These are phyloP conservation scores for Gisinianus flammeolus DNA, from an alignment of 2,888 invertebrate species.

Conservation along the genomic window DNA sequence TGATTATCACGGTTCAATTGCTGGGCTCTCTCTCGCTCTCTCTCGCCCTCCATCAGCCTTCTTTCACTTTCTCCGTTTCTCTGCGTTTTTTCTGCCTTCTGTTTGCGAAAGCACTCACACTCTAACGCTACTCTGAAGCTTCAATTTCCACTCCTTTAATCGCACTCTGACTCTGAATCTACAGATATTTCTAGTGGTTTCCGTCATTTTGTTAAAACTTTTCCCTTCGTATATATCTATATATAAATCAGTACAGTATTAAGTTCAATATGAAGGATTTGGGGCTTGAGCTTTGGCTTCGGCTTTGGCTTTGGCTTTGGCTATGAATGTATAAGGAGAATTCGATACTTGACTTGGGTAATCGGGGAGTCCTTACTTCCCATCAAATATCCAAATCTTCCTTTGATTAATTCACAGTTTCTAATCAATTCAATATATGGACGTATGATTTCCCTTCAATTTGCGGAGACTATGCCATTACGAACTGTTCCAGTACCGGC, in stretches of 20 bases:
- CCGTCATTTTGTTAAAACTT: neutral
- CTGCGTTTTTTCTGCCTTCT: neutral
- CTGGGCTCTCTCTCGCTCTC: neutral
- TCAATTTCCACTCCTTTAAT: neutral
- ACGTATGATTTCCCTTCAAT: no score
- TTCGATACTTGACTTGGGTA: neutral
- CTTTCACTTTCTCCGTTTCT: neutral
- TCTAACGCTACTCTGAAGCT: neutral
- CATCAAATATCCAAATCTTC: neutral
- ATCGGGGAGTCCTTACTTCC: neutral
- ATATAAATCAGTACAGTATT: no score
- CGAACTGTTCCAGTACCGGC: no score
- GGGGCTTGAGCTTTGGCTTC: no score
- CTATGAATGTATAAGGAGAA: neutral
- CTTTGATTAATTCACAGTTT: slow-evolving; percentile 12
- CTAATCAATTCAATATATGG: no score
- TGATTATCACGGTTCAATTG: neutral
- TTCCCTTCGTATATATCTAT: neutral
- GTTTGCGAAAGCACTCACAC: neutral
- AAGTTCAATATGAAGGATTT: neutral
- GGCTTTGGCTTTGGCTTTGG: neutral
- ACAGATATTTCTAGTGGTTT: neutral
- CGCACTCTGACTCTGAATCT: no score
- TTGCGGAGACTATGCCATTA: no score
- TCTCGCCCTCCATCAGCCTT: no score